Conservation (phyloP, 1,140 invertebrate genomes). For the Drosophila santomea region DNA sequence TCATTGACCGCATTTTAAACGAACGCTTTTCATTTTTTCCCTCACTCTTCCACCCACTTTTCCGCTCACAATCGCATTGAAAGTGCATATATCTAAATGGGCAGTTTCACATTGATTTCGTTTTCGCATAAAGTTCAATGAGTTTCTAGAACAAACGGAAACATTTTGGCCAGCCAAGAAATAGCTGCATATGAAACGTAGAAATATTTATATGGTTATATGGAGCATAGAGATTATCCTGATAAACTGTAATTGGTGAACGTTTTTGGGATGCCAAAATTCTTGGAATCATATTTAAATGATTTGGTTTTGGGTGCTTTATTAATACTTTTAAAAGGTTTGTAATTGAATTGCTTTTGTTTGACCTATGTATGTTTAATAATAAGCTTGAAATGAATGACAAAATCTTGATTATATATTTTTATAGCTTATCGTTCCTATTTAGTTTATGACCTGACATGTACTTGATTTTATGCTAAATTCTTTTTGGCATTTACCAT, state of each 20-base stretch:
- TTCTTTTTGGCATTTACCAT: background rate
- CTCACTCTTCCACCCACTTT: slow-evolving; percentile 8
- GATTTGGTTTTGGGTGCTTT: background rate
- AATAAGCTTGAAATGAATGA: no score
- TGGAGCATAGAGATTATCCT: background rate
- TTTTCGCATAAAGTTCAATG: slow-evolving; percentile 68
- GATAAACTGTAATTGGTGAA: slow-evolving; percentile 15
- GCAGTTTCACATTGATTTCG: slow-evolving; percentile 67
- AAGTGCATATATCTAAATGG: slow-evolving; percentile 55
- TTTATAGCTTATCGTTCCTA: no score
- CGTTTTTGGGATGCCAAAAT: background rate
- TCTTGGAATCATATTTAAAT: background rate
- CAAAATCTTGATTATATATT: no score
- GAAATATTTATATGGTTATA: slow-evolving; percentile 6
- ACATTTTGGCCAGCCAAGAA: slow-evolving; percentile 35
- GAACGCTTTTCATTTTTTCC: slow-evolving; percentile 21
- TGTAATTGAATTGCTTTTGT: background rate
- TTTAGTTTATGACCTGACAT: no score
- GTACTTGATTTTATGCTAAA: no score
- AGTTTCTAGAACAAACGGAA: slow-evolving; percentile 58
- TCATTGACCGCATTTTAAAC: slow-evolving; percentile 72
- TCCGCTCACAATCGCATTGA: slow-evolving; percentile 59
- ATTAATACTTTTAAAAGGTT: background rate
- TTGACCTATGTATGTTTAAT: no score
- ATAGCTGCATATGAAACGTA: slow-evolving; percentile 4